A percentile compares a stretch with the other conserved stretches of the same genome.
Evolutionary conservation across 2,888 invertebrate genomes (phyloP).

Genomic region (Chalcosyrphus nemorum): DNA sequence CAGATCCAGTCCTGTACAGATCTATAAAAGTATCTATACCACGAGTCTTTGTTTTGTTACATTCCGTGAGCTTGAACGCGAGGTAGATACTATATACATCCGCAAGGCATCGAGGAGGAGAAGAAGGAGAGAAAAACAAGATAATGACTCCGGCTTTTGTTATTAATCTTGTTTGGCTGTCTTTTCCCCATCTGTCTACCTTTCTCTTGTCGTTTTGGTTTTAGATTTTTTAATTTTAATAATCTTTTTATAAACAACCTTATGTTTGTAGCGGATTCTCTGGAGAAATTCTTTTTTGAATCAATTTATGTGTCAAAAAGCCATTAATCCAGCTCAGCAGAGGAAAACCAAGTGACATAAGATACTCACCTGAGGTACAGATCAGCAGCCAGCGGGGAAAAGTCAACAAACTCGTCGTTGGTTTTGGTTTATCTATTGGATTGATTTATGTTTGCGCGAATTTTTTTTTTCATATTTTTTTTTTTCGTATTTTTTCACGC

Average conservation of each 20-base stretch:
- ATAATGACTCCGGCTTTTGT: slow-evolving; percentile 21
- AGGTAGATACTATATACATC: not conserved
- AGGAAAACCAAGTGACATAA: slow-evolving; percentile 1
- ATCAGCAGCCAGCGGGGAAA: not conserved
- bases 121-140: not conserved
- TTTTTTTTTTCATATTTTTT: too few species aligned
- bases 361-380: not conserved
- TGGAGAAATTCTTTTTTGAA: not conserved
- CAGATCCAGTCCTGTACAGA: slow-evolving; percentile 2
- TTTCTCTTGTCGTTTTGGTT: not conserved
- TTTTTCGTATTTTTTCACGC: too few species aligned
- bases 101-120: not conserved
- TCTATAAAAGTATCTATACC: not conserved
- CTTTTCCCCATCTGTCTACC: not conserved
- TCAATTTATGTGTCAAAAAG: not conserved
- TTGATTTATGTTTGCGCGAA: slow-evolving; percentile 11
- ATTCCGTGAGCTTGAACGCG: slow-evolving; percentile 4
- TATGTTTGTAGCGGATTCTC: not conserved
- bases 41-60: slow-evolving; percentile 4
- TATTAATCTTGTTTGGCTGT: slow-evolving; percentile 25
- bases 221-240: not conserved
- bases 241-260: not conserved
- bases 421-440: too few species aligned
- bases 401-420: not conserved
- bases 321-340: not conserved